Base-by-base conservation (phyloP, 2,888 invertebrate genomes). In the Nomada flava region DNA sequence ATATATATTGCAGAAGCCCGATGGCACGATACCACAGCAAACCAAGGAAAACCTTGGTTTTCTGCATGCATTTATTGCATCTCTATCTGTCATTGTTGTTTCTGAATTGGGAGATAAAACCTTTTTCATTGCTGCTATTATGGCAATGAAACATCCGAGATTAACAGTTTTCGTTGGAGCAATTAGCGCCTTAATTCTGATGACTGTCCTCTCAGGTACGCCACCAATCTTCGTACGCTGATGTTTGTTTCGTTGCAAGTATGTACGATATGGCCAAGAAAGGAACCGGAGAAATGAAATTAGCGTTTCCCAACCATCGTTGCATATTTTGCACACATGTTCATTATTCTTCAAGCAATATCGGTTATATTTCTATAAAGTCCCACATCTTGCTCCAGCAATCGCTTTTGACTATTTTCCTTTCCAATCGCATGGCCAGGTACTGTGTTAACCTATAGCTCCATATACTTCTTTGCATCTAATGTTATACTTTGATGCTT, bases 81-180 rank as follows among this genome's bases (percentile, higher is more conserved):
- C 99, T 0, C 95, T 99, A 81, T 98, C 98, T 65, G 98, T 99
- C 87, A 99, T 99, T 90, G 95, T 99, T 79, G 98, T 99, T 65
- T 99, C 99, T 0, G 99, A 99, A 94, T 95, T 99, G 78, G 99
- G 99, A 18, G 99, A 99, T 94, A 99, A 99, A 94, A 99, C 99
- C 13, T 99, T 99, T 95, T 99, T 99, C 95, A 99, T 99, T 91
- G 99, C 99, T 47, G 99, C 99, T 88, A 99, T 99, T 85, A 98
- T 99, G 99, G 99, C 99, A 2, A 99, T 99, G 99, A 96, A 98
- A 91, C 98, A 99, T 94, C 97, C 99, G 23, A 95, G 99, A 88
- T 92, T 98, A 26, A 97, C 98, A 68, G 98, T 99, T 36, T 99
- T 99, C 94, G 94, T 96, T 65, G 99, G 99, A 67, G 99, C 99